Evolutionary conservation across 2,888 invertebrate genomes (phyloP), one percentile per base, ranked within the genome.

Genomic region (Dynastes maya): DNA sequence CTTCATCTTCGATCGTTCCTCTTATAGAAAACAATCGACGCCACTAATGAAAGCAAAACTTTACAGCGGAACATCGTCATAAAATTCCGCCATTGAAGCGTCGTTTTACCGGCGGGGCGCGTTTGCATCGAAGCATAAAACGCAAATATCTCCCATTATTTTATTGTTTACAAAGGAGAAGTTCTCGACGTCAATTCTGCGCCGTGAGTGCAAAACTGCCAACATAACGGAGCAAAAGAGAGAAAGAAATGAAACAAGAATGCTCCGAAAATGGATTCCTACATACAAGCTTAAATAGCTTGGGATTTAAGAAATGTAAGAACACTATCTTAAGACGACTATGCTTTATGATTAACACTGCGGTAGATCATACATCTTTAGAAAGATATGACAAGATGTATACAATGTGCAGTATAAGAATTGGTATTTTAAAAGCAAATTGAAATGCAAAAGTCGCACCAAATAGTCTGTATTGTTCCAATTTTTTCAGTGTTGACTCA

Each of bases 91-190:
- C 65, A 22, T 67, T 67, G 16, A 45, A 27, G 22, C 65, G 65
- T 22, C 65, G 55, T 64, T 45, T 40, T 9, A 22, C 45, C n/a
- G 16, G 2, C 22, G 45, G 45, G 40, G 40, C 65, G 37, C 22
- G 40, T 8, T 63, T 32, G 13, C 63, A 63, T 32, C 63, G 29
- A 27, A 29, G 11, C 65, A 67, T 67, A 67, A 67, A 67, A 67
- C 45, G 65, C 65, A 67, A 67, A 67, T 67, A 67, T 67, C 22
- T 53, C 65, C 65, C 65, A 67, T 67, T 67, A 45, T 67, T 67
- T 67, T 67, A 67, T 67, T 67, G 65, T 67, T 67, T 67, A 40
- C 45, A 16, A 5, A 16, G 22, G 55, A 8, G 22, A 58, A 58
- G 22, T 22, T 58, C 22, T 58, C 22, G 55, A 58, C 55, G 27